Evolutionary conservation across 2,113 vertebrate species (phyloP), one percentile per base, ranked within the genome.

Genomic region (Bubo bubo): DNA sequence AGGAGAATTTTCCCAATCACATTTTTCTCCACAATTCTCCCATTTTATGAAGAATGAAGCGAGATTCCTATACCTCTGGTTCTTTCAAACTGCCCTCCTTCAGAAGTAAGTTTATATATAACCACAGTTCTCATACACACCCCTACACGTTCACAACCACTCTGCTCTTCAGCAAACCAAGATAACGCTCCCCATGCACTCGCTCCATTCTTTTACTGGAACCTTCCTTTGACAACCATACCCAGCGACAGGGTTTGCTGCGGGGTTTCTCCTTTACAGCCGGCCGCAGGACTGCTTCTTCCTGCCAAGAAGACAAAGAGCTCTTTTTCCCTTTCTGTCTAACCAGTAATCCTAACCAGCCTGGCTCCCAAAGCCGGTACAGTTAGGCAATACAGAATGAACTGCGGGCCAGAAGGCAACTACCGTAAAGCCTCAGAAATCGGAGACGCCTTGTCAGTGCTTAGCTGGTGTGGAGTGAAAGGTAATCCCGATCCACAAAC

Each of bases 201-300:
- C 45, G 28, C 62, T 37, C 58, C 22, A 1, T 9, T 12, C 3
- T 58, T 28, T 34, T 3, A 50, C 41, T 4, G 58, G 37, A 32
- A 14, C 24, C 37, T 50, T 27, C 24, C 34, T 66, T 4, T 15
- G 47, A 1, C 0, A 2, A 5, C 23, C 8, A 1, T 18, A 34
- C 56, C 66, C 24, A 35, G 60, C 0, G 1, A 13, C n/a, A 30
- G 79, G 20, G 7, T 32, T 83, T 45, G 20, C 32, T 20, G 56
- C 12, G 28, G 43, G 30, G 3, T 9, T 63, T n/a, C 37, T 47
- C 52, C 30, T 26, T 35, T 7, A 4, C 11, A 50, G 19, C 12
- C 0, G 1, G 9, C 30, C 2, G 0, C 0, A 0, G 56, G 28
- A 7, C 14, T 30, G 41, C 14, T 26, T 12, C 18, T 32, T 52